Conservation (phyloP, 1,140 invertebrate species). For the Drosophila elegans region DNA sequence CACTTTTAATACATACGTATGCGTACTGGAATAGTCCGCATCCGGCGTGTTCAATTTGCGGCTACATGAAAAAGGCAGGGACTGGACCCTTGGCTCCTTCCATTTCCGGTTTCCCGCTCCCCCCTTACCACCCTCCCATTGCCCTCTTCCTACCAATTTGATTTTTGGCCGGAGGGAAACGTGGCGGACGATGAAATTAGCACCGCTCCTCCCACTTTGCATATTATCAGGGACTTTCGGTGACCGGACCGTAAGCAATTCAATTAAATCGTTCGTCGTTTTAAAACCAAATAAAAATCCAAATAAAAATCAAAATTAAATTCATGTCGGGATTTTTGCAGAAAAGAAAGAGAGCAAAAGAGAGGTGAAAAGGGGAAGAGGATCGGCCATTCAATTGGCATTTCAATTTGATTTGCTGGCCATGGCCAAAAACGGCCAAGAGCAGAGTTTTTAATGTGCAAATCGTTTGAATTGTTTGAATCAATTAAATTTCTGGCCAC, state of each 20-base stretch:
- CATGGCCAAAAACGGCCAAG: conserved; percentile 9
- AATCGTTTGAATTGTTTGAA: conserved; percentile 56
- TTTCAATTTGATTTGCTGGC: conserved; percentile 72
- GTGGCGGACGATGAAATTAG: conserved; percentile 42
- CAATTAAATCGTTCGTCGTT: conserved; percentile 73
- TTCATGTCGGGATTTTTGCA: conserved; percentile 49
- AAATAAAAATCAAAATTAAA: conserved; percentile 78
- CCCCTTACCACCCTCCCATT: conserved; percentile 1
- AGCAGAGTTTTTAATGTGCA: conserved; percentile 48
- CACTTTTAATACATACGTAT: neutral
- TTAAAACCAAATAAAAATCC: conserved; percentile 66
- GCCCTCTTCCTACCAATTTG: conserved; percentile 18
- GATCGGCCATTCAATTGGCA: conserved; percentile 51
- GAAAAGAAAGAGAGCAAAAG: neutral
- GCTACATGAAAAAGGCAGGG: conserved; percentile 43
- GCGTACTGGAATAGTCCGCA: conserved; percentile 7
- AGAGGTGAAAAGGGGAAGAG: too few species aligned
- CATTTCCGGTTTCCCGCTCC: neutral
- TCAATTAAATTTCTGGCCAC: conserved; percentile 53
- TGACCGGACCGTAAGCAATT: conserved; percentile 41
- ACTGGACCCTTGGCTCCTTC: neutral
- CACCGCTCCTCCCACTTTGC: conserved; percentile 25
- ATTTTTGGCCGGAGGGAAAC: conserved; percentile 39
- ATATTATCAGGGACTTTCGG: conserved; percentile 29
- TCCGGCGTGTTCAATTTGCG: conserved; percentile 48